Percentiles rank a stretch among this genome's conserved stretches.
phyloP scores from a whole-genome alignment of 1,140 invertebrate species.

The Hycleus cichorii region DNA sequence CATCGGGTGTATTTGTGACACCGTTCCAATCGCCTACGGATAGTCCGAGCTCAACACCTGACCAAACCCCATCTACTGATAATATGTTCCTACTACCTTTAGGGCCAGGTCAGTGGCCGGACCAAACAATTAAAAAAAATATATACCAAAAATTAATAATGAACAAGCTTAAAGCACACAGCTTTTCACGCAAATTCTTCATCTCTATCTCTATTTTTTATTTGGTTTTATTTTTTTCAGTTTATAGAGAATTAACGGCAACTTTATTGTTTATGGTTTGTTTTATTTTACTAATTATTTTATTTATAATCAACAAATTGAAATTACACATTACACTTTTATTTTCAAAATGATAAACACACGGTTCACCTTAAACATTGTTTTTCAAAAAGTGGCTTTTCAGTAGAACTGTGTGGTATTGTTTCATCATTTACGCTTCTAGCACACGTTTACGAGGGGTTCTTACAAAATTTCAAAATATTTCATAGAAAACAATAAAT shows the following conservation, averaged over 20 bases:
- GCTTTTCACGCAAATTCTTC: constrained; percentile 7
- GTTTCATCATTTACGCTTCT: constrained; percentile 22
- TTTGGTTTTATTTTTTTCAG: constrained; percentile 7
- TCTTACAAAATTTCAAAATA: constrained; percentile 3
- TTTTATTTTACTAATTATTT: constrained; percentile 18
- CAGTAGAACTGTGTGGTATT: constrained; percentile 18
- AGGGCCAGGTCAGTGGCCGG: constrained; percentile 39
- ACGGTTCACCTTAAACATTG: background rate
- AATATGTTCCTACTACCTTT: constrained; percentile 26
- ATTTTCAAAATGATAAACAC: too few relatives aligned
- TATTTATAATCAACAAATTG: constrained; percentile 1
- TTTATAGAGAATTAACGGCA: too few relatives aligned
- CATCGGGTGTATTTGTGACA: constrained; percentile 24
- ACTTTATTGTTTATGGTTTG: background rate
- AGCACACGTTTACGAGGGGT: constrained; percentile 7
- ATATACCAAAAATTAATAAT: too few relatives aligned
- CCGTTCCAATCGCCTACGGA: constrained; percentile 25
- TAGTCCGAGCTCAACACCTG: constrained; percentile 22
- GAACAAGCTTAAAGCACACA: constrained; percentile 16
- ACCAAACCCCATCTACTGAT: constrained; percentile 15
- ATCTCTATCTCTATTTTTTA: constrained; percentile 6
- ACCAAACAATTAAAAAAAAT: background rate
- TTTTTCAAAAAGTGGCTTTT: constrained; percentile 14
- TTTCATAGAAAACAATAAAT: background rate
- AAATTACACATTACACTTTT: background rate